These are phyloP conservation scores for Cirrhinus molitorella DNA, from an alignment of 2,797 vertebrate species.

Conservation along the genomic window DNA sequence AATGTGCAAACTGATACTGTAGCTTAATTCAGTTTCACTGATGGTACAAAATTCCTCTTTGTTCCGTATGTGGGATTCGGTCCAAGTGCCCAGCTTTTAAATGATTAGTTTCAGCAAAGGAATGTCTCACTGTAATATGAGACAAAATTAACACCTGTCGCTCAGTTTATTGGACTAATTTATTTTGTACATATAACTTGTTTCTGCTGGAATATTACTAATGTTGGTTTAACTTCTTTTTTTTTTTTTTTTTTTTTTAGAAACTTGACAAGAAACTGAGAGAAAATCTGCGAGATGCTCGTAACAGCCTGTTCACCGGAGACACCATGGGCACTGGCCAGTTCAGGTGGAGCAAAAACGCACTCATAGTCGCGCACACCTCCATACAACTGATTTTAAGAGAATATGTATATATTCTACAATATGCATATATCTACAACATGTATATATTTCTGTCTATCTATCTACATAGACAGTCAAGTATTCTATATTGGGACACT, in stretches of 20 bases:
- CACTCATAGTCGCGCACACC: constrained; percentile 8
- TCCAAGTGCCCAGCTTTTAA: constrained; percentile 24
- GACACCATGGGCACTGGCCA: constrained; percentile 93
- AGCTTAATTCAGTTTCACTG: constrained; percentile 1
- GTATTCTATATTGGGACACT: background rate
- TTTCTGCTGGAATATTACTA: constrained; percentile 25
- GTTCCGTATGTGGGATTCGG: constrained; percentile 40
- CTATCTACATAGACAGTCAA: too few relatives aligned
- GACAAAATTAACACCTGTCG: constrained; percentile 3
- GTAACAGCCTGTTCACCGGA: constrained; percentile 97
- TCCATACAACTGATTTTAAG: background rate
- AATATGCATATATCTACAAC: too few relatives aligned
- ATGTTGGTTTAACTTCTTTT: constrained; percentile 32
- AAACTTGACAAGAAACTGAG: constrained; percentile 98
- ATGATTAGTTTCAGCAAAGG: constrained; percentile 35
- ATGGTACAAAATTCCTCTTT: constrained; percentile 45
- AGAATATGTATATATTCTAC: too few relatives aligned
- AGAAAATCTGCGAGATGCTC: constrained; percentile 96
- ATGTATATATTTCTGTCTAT: too few relatives aligned
- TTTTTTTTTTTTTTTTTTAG: constrained; percentile 72
- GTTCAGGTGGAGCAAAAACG: constrained; percentile 84
- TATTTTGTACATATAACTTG: background rate
- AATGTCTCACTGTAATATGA: constrained; percentile 36
- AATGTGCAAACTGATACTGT: constrained; percentile 24
- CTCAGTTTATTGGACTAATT: constrained; percentile 35